These are phyloP conservation scores for Ptychadena robeensis DNA, from an alignment of 2,797 vertebrate species.

Conservation along the genomic window DNA sequence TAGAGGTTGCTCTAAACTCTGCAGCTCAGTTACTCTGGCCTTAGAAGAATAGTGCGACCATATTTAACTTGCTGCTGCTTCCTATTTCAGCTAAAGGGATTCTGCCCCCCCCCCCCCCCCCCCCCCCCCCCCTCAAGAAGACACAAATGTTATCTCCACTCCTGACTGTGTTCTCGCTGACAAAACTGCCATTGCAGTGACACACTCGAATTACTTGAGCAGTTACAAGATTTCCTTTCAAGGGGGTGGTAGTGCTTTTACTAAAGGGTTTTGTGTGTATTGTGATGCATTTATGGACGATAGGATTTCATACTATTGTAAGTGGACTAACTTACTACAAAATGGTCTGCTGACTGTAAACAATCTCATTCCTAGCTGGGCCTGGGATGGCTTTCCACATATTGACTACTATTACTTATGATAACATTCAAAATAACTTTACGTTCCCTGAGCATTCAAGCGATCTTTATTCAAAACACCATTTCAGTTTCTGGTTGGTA, in stretches of 20 bases:
- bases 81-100: not conserved
- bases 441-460: not conserved
- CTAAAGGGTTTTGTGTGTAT: constrained; percentile 1
- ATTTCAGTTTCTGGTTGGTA: not conserved
- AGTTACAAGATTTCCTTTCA: not conserved
- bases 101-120: too few species aligned
- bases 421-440: not conserved
- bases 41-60: constrained; percentile 68
- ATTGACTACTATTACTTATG: not conserved
- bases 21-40: constrained; percentile 64
- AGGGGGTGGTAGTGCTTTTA: constrained; percentile 20
- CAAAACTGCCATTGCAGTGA: not conserved
- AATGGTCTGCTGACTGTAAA: not conserved
- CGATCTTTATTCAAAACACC: not conserved
- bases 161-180: constrained; percentile 9
- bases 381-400: not conserved
- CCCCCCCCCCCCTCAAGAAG: too few species aligned
- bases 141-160: constrained; percentile 1
- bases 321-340: constrained; percentile 51
- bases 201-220: not conserved
- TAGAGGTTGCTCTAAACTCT: constrained; percentile 58
- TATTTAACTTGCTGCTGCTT: constrained; percentile 60
- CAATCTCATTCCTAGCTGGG: not conserved
- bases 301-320: not conserved
- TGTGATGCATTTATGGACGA: constrained; percentile 20